phyloP scores from a whole-genome alignment of 2,113 vertebrate genomes.

The Chroicocephalus ridibundus region DNA sequence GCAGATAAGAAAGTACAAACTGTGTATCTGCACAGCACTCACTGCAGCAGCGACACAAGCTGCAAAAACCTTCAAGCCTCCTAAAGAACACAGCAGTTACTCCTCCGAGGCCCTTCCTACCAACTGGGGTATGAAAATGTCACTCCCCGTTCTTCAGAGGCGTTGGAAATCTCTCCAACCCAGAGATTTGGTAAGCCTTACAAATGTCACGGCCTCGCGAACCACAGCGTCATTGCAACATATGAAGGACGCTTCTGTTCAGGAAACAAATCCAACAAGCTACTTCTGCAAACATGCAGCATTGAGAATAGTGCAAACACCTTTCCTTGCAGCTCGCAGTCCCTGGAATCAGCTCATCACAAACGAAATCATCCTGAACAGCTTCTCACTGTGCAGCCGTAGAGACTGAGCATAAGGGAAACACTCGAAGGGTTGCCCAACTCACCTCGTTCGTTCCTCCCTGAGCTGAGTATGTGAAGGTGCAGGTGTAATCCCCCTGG shows the following conservation, averaged over 20 bases:
- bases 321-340: neutral
- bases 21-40: neutral
- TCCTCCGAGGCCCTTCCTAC: neutral
- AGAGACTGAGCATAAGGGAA: neutral
- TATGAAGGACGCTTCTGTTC: accelerated
- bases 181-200: neutral
- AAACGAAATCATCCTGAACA: accelerated
- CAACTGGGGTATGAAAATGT: neutral
- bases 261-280: neutral
- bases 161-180: neutral
- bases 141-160: neutral
- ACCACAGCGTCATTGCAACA: neutral
- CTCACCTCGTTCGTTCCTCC: conserved; percentile 97
- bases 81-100: neutral
- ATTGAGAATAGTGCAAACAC: neutral
- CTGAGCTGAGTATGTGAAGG: conserved; percentile 92
- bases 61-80: neutral
- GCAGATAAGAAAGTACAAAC: neutral
- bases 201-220: accelerated
- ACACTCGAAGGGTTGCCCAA: accelerated
- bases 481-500: conserved; percentile 82
- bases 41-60: neutral
- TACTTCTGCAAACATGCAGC: neutral
- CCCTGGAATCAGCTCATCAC: neutral
- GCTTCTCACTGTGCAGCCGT: accelerated